These are phyloP conservation scores for Australoheros scitulus DNA, from an alignment of 2,113 vertebrate genomes.

Conservation along the genomic window DNA sequence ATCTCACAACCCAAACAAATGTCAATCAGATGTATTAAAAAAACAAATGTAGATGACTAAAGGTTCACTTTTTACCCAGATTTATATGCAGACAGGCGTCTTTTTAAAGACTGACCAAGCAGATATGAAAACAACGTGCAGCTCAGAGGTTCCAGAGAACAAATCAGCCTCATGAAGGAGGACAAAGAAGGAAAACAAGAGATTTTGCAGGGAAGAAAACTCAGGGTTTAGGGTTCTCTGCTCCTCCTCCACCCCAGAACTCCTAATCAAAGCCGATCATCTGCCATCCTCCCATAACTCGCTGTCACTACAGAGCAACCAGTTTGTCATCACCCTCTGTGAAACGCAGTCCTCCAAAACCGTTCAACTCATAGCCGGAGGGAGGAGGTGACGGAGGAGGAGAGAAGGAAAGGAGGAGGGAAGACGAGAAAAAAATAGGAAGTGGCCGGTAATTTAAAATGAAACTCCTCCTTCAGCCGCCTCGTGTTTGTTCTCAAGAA, in stretches of 20 bases:
- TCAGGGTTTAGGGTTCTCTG: constrained; percentile 61
- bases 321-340: constrained; percentile 92
- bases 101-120: too few species aligned
- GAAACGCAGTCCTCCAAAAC: constrained; percentile 88
- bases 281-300: constrained; percentile 87
- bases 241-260: constrained; percentile 70
- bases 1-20: too few species aligned
- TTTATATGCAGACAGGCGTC: too few species aligned
- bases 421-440: constrained; percentile 61
- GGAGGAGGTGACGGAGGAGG: constrained; percentile 8
- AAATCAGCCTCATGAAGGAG: constrained; percentile 31
- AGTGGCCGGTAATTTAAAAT: constrained; percentile 76
- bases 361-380: constrained; percentile 87
- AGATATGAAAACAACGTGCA: not conserved
- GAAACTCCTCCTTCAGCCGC: constrained; percentile 66
- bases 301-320: constrained; percentile 90
- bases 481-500: constrained; percentile 82
- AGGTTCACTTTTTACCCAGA: not conserved
- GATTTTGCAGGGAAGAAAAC: constrained; percentile 77
- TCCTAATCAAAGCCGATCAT: constrained; percentile 88
- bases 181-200: not conserved
- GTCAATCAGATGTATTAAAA: too few species aligned
- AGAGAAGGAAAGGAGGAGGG: not conserved
- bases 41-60: not conserved
- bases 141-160: not conserved